These are phyloP conservation scores for Zootoca vivipara DNA, from an alignment of 2,113 vertebrate species.

Conservation along the genomic window DNA sequence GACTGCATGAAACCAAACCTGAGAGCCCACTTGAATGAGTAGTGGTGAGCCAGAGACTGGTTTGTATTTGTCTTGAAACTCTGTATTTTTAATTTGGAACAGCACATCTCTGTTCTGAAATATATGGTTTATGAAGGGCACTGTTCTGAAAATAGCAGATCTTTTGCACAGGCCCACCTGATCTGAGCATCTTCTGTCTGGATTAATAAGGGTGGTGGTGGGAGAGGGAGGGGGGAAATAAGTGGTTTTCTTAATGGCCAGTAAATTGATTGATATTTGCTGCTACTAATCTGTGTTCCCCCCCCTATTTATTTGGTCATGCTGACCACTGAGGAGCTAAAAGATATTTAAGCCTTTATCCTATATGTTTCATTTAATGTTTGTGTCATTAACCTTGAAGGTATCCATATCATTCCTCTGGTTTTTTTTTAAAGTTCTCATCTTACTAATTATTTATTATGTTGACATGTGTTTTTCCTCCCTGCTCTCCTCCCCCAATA, in stretches of 20 bases:
- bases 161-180: background rate
- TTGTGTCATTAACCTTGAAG: constrained; percentile 37
- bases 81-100: background rate
- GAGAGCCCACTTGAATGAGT: background rate
- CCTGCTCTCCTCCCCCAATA: constrained; percentile 14
- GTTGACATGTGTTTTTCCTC: constrained; percentile 31
- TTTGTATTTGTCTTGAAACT: constrained; percentile 3
- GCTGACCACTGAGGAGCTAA: constrained; percentile 66
- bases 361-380: constrained; percentile 40
- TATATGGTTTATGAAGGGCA: background rate
- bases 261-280: constrained; percentile 71
- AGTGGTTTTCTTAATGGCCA: constrained; percentile 60
- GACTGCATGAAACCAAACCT: background rate
- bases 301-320: constrained; percentile 71
- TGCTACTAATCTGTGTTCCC: constrained; percentile 72
- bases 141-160: background rate
- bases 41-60: background rate
- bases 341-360: constrained; percentile 69
- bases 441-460: constrained; percentile 63
- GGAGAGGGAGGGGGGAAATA: constrained; percentile 40
- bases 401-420: constrained; percentile 44
- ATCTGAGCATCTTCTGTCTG: background rate
- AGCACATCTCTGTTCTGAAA: background rate
- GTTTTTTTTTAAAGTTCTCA: constrained; percentile 32
- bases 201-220: background rate